Conservation (phyloP, 2,888 invertebrate species). For the Synanthedon formicaeformis region DNA sequence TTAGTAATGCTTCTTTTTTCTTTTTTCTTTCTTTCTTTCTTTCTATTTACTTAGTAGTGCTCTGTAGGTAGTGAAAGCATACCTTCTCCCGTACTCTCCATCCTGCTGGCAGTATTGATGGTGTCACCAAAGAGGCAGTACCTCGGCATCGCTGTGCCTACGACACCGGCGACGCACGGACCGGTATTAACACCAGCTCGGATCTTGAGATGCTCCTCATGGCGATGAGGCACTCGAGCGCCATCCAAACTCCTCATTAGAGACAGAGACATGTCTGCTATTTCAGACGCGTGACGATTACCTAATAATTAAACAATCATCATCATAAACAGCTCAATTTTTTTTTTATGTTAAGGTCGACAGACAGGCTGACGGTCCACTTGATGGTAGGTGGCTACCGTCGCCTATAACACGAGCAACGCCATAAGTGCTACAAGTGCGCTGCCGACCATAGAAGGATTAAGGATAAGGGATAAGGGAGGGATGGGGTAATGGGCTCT, state of each 20-base stretch:
- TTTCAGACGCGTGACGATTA: constrained; percentile 70
- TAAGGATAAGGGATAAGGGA: too few species aligned
- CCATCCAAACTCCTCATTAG: constrained; percentile 61
- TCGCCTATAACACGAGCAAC: too few species aligned
- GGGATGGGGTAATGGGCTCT: too few species aligned
- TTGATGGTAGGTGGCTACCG: too few species aligned
- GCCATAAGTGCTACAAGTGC: too few species aligned
- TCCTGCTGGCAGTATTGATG: constrained; percentile 74
- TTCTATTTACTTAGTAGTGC: too few species aligned
- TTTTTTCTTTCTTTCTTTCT: too few species aligned
- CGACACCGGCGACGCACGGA: constrained; percentile 74
- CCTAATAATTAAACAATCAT: constrained; percentile 28
- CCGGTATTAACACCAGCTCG: constrained; percentile 74
- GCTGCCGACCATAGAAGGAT: too few species aligned
- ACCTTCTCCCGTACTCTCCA: constrained; percentile 73
- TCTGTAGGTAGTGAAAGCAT: neutral
- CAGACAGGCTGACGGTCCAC: too few species aligned
- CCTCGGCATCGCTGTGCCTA: constrained; percentile 73
- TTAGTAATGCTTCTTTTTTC: too few species aligned
- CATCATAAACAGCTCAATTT: too few species aligned
- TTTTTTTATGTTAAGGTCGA: too few species aligned
- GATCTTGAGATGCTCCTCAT: constrained; percentile 55
- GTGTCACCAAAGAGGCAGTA: constrained; percentile 74
- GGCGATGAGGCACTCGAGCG: constrained; percentile 67
- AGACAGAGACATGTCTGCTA: constrained; percentile 73